Percentiles rank a stretch among this genome's conserved stretches.
Conservation (phyloP, 2,113 vertebrate species). For the Leptocoma aspasia region DNA sequence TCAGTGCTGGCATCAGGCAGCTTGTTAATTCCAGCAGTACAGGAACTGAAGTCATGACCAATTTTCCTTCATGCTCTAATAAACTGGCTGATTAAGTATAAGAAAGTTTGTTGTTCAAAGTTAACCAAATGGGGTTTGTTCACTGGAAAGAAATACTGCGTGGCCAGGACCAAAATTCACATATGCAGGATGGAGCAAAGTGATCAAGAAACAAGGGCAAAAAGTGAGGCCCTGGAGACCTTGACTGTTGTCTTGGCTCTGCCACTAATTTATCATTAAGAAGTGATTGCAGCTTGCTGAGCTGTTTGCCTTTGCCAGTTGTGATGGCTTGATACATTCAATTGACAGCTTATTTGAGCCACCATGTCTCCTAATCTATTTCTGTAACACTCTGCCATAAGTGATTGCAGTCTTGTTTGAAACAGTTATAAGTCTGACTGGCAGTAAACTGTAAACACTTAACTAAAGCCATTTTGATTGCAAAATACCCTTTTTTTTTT, state of each 20-base stretch:
- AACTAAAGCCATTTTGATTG: not conserved
- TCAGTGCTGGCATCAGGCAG: constrained; percentile 31
- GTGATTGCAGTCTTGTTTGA: not conserved
- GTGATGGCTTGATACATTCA: not conserved
- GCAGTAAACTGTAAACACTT: not conserved
- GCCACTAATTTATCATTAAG: not conserved
- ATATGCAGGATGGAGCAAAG: not conserved
- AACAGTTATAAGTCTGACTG: not conserved
- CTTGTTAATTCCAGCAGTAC: constrained; percentile 55
- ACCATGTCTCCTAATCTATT: not conserved
- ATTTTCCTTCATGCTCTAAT: constrained; percentile 55
- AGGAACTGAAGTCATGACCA: constrained; percentile 50
- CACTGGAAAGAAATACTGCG: not conserved
- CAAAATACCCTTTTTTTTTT: not conserved
- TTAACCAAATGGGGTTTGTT: not conserved
- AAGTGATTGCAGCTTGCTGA: not conserved
- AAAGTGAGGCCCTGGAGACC: not conserved
- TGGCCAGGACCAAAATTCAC: not conserved
- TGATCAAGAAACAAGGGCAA: not conserved
- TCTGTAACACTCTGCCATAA: not conserved
- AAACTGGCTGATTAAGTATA: constrained; percentile 27
- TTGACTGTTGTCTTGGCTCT: not conserved
- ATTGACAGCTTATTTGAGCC: not conserved
- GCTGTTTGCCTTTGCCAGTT: not conserved
- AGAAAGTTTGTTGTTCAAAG: constrained; percentile 38